Conservation (phyloP, 2,888 invertebrate species). For the Mimachlamys varia region DNA sequence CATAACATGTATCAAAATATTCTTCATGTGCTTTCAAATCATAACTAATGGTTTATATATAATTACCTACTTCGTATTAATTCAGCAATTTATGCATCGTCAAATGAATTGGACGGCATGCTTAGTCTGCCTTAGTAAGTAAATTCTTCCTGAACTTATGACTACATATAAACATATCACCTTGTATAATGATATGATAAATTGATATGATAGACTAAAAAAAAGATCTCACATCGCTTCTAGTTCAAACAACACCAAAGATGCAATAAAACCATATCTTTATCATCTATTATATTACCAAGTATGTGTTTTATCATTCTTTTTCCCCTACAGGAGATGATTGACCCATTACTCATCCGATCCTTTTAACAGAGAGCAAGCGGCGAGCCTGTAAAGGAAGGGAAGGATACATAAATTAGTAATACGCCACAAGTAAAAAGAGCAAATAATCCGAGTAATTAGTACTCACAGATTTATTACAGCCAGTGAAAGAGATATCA, state of each 20-base stretch:
- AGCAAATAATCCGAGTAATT: not conserved
- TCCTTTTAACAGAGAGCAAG: not conserved
- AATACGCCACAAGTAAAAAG: not conserved
- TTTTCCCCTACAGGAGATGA: not conserved
- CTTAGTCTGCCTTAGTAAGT: no score
- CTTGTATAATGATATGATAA: not conserved
- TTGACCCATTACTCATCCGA: not conserved
- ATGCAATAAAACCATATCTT: not conserved
- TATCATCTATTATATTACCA: not conserved
- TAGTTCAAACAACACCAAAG: not conserved
- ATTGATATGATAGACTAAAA: not conserved
- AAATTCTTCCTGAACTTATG: no score
- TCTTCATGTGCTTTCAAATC: no score
- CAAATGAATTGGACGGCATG: no score
- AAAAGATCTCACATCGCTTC: not conserved
- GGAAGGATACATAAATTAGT: not conserved
- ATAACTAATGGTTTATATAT: no score
- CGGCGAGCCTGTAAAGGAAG: not conserved
- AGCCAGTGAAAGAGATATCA: not conserved
- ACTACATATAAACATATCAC: not conserved
- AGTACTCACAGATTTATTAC: conserved; percentile 26
- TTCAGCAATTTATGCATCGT: no score
- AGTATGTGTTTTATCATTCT: conserved; percentile 17
- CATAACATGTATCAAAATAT: no score
- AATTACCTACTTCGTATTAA: no score